Evolutionary conservation across 2,113 vertebrate species (phyloP).

Genomic region (Urocitellus parryii): DNA sequence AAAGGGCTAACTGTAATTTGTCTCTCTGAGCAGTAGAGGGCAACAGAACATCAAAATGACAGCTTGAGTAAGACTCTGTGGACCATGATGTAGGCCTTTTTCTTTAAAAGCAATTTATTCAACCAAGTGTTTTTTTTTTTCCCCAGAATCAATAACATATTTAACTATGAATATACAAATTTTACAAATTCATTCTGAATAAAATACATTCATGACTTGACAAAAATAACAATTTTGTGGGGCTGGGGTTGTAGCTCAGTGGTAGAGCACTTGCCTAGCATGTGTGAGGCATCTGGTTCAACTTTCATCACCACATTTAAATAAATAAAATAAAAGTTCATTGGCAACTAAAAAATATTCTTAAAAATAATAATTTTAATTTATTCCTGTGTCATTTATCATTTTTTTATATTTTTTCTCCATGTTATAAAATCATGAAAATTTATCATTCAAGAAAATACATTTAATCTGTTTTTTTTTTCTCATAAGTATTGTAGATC

Average conservation of each 20-base stretch:
- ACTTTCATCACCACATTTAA: too few relatives aligned
- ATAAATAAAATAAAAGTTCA: too few relatives aligned
- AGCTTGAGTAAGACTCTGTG: not conserved
- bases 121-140: conserved; percentile 12
- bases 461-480: not conserved
- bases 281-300: too few relatives aligned
- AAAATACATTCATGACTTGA: conserved; percentile 5
- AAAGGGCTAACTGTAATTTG: conserved; percentile 45
- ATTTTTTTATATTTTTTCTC: not conserved
- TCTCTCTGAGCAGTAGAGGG: conserved; percentile 61
- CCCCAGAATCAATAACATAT: not conserved
- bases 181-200: not conserved
- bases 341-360: too few relatives aligned
- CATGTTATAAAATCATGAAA: conserved; percentile 36
- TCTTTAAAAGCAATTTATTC: conserved; percentile 24
- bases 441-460: conserved; percentile 6
- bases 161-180: conserved; percentile 2
- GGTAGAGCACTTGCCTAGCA: too few relatives aligned
- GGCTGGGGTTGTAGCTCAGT: too few relatives aligned
- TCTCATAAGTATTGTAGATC: not conserved
- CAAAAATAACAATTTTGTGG: not conserved
- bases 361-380: not conserved
- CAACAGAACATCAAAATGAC: conserved; percentile 54
- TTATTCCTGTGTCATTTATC: conserved; percentile 39
- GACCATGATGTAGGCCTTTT: not conserved